phyloP scores from a whole-genome alignment of 2,797 vertebrate genomes.

The Ctenopoma multispine region DNA sequence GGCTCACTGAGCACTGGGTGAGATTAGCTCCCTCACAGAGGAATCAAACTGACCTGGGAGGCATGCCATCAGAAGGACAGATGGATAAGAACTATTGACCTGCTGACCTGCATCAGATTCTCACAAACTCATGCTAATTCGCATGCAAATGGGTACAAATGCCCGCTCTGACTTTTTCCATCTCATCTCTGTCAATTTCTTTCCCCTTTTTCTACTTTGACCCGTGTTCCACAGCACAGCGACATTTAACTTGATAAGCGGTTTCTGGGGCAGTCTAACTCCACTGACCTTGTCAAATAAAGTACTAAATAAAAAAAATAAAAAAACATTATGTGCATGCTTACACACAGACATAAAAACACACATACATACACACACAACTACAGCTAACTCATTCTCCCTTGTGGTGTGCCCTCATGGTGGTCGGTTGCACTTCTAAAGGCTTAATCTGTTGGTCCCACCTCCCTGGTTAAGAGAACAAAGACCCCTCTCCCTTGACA shows the following conservation, averaged over 20 bases:
- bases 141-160: slow-evolving; percentile 78
- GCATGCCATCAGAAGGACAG: slow-evolving; percentile 84
- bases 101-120: slow-evolving; percentile 80
- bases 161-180: slow-evolving; percentile 58
- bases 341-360: slow-evolving; percentile 6
- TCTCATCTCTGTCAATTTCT: slow-evolving; percentile 8
- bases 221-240: slow-evolving; percentile 1
- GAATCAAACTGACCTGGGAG: slow-evolving; percentile 80
- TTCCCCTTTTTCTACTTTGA: not conserved
- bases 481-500: slow-evolving; percentile 78
- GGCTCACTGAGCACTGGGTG: slow-evolving; percentile 79
- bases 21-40: slow-evolving; percentile 81
- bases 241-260: no score
- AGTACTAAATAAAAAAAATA: no score
- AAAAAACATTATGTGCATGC: not conserved
- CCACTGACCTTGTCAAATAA: no score
- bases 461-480: slow-evolving; percentile 86
- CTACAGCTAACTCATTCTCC: slow-evolving; percentile 68
- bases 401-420: slow-evolving; percentile 79
- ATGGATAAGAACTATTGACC: slow-evolving; percentile 86
- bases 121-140: slow-evolving; percentile 79
- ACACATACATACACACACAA: slow-evolving; percentile 36
- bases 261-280: no score
- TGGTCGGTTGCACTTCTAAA: slow-evolving; percentile 84
- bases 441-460: slow-evolving; percentile 83